Evolutionary conservation across 2,113 vertebrate species (phyloP), one percentile per base, ranked within the genome.

Genomic region (Alaudala cheleensis): DNA sequence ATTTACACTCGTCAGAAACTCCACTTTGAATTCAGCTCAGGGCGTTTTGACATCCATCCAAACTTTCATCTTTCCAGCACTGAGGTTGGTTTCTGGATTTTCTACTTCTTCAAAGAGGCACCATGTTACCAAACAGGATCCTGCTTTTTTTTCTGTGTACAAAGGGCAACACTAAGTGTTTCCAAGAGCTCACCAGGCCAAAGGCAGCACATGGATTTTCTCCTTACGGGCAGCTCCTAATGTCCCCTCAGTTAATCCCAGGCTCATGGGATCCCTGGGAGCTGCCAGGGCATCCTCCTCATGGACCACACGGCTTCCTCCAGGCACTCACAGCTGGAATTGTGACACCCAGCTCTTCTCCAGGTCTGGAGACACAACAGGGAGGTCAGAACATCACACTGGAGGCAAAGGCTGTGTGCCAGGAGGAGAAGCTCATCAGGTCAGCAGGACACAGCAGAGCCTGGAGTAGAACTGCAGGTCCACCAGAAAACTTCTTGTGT

Each of bases 401-500:
- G 73, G 73, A 89, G 83, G 69, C 56, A 20, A 85, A 81, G 61
- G 40, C 70, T 76, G 6, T 21, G 57, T 33, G 83, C 91, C 89
- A 53, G 50, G 62, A 92, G 73, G 45, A 93, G 90, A 66, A 82
- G 60, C 85, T 66, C 81, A 57, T 22, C 82, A 29, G 80, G 62
- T 12, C 86, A 77, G 51, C 25, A 26, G 90, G 40, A 81, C 19
- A 25, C 70, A 69, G 78, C 37, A 84, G 21, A 81, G 88, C 57
- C 49, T 26, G 81, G 78, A 57, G 73, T 4, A 1, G 3, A 65
- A 85, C 13, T 61, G 81, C 39, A 66, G 67, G 56, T 83, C 67
- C 80, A 76, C 18, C 76, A 92, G 62, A 61, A 77, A 80, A 58
- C 90, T 54, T 42, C 95, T 84, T 88, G 86, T 95, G 91, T 84